Evolutionary conservation across 2,797 vertebrate species (phyloP).

Genomic region (Chaenodraco wilsoni): DNA sequence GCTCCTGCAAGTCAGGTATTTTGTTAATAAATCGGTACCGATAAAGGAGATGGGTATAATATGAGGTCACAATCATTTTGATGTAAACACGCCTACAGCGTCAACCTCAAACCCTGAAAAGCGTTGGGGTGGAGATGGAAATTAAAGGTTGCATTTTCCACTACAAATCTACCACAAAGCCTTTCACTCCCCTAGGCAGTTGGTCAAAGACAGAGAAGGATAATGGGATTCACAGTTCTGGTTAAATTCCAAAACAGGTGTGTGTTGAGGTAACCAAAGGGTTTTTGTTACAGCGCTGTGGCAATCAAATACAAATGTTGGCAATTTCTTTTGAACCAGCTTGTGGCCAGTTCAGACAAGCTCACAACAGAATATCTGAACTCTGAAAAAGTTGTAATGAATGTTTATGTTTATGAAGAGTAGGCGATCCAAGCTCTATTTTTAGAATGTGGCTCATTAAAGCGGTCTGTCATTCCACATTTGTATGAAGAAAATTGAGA

Average conservation of each 20-base stretch:
- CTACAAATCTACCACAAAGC: conserved; percentile 60
- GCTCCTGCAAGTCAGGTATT: conserved; percentile 48
- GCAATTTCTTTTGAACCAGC: conserved; percentile 30
- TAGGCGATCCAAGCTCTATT: conserved; percentile 20
- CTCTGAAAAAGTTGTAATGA: conserved; percentile 38
- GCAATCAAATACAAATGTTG: conserved; percentile 32
- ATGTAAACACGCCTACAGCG: conserved; percentile 26
- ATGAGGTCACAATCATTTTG: conserved; percentile 25
- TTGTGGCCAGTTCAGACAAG: conserved; percentile 62
- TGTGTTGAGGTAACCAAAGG: conserved; percentile 60
- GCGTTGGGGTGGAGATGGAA: conserved; percentile 50
- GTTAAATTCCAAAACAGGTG: conserved; percentile 76
- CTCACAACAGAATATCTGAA: conserved; percentile 47
- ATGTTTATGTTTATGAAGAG: conserved; percentile 29
- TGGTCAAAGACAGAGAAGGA: conserved; percentile 70
- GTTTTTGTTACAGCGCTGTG: conserved; percentile 64
- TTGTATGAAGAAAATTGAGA: conserved; percentile 42
- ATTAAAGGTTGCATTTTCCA: conserved; percentile 59
- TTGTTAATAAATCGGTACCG: conserved; percentile 47
- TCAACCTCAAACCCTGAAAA: conserved; percentile 35
- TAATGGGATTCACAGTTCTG: conserved; percentile 78
- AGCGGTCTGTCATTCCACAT: conserved; percentile 29
- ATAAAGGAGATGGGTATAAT: conserved; percentile 45
- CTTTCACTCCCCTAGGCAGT: conserved; percentile 61
- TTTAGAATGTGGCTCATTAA: conserved; percentile 47